Base-by-base conservation (phyloP, 2,797 vertebrate genomes). In the Momotus momota region DNA sequence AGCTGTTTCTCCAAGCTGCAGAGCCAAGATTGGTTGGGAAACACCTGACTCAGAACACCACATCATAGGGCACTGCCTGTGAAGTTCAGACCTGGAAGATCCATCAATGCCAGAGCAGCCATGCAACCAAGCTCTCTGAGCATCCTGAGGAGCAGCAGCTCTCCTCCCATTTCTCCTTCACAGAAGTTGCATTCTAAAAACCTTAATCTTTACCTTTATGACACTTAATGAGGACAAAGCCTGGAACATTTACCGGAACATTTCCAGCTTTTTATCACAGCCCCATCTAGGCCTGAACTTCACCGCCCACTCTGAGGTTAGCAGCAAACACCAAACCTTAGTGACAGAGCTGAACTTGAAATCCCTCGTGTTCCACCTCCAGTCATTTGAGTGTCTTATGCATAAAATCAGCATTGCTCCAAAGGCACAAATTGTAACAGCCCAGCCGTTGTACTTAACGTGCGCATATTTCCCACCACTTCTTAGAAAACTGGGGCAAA, bases 381-480 rank as follows among this genome's bases (percentile, higher is more conserved):
- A 71, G 5, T 3, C 79, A 65, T 45, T 13, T 48, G 33, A 29
- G 31, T 60, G 25, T 57, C 81, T 61, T 19, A 33, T 1, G 16
- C 20, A 17, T 26, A 41, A 75, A 75, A 62, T 22, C 73, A 79
- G 75, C 9, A 1, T 15, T 0, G 0, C 40, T 67, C 38, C 69
- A n/a, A 71, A 71, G 66, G 54, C 73, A 74, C 1, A 7, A 70
- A 65, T 2, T 40, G 66, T 51, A 88, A 61, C 70, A 81, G 33
- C 65, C 33, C 41, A 9, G 14, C 18, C 0, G 0, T 12, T 35
- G 29, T 51, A 43, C 80, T 81, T 58, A 48, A 35, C 0, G 0
- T 3, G n/a, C 69, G 20, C 49, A 27, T 35, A 13, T 78, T 70
- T 81, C 31, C 73, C 72, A 62, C 4, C 2, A 13, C 38, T 81